These are phyloP conservation scores for Andrena cerasifolii DNA, from an alignment of 1,140 invertebrate genomes.

Conservation along the genomic window DNA sequence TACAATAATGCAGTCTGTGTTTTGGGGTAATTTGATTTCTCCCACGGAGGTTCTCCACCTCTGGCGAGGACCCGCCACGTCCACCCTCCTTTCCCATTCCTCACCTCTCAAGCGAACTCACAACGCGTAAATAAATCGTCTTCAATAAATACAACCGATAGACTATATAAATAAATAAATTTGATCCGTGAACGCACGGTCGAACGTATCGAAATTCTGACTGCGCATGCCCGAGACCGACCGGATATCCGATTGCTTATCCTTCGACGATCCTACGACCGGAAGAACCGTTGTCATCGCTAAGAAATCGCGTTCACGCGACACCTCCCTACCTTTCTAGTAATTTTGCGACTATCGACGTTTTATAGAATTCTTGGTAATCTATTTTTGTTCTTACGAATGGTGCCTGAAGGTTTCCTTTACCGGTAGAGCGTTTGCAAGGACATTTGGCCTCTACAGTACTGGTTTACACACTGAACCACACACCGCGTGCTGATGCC, in stretches of 20 bases:
- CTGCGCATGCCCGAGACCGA: constrained; percentile 4
- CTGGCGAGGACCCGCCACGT: constrained; percentile 1
- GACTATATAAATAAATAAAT: constrained; percentile 81
- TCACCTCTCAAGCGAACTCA: constrained; percentile 55
- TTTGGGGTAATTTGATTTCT: constrained; percentile 56
- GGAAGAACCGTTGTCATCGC: neutral
- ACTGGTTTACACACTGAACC: no score
- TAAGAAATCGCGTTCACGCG: constrained; percentile 5
- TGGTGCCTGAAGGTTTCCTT: no score
- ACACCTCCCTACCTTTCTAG: neutral
- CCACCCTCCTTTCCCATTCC: neutral
- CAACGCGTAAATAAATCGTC: constrained; percentile 79
- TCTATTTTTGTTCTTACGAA: neutral
- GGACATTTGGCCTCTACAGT: no score
- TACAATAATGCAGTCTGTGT: constrained; percentile 68
- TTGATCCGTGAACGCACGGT: constrained; percentile 40
- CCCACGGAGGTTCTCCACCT: constrained; percentile 19
- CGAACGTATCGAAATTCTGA: constrained; percentile 39
- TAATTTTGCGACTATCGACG: neutral
- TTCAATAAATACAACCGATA: constrained; percentile 81
- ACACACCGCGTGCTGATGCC: no score
- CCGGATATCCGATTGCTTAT: neutral
- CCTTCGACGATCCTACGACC: neutral
- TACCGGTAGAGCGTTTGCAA: neutral
- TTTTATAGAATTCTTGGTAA: neutral